Base-by-base conservation (phyloP, 1,140 invertebrate genomes). In the Procambarus virginalis region DNA sequence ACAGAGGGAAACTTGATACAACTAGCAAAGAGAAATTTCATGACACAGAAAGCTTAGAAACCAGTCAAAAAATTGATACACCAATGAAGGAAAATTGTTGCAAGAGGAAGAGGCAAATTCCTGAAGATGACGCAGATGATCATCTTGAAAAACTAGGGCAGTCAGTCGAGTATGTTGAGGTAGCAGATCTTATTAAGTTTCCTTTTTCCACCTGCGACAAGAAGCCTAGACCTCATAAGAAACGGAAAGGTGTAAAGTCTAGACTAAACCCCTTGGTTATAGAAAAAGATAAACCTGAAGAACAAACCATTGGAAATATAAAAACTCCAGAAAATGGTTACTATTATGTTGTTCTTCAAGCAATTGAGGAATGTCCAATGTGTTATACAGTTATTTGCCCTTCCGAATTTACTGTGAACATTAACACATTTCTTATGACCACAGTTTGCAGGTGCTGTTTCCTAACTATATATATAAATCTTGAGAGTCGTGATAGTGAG, bases 351-450 rank as follows among this genome's bases (percentile, higher is more conserved):
- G 46, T 78, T 46, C 34, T 3, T 1, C 10, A 78, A 17, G 45
- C 76, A 2, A 49, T 78, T 20, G 76, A 78, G 49, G 76, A 78
- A 78, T 78, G 76, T 49, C 76, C 76, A 49, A 78, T 78, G 76
- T 78, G 76, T 22, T 78, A 78, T 20, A 78, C 45, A 3, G 9
- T 49, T 10, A 5, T 78, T 10, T 78, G 76, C 8, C 76, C 76
- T 12, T 78, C 76, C 3, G 34, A 22, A 20, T 78, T 78, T 49
- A 48, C 45, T 17, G 76, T 78, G 3, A 78, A 78, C 9, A 3
- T 78, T 17, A 10, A 48, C 5, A 49, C 76, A 3, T 78, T 78
- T 78, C 46, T 78, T 8, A 48, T 78, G 2, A 78, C 45, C 5
- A 48, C 76, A 46, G 46, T 78, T 3, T 78, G 76, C 34, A 78